Base-by-base conservation (phyloP, 2,888 invertebrate species). In the Neoitamus cyanurus region DNA sequence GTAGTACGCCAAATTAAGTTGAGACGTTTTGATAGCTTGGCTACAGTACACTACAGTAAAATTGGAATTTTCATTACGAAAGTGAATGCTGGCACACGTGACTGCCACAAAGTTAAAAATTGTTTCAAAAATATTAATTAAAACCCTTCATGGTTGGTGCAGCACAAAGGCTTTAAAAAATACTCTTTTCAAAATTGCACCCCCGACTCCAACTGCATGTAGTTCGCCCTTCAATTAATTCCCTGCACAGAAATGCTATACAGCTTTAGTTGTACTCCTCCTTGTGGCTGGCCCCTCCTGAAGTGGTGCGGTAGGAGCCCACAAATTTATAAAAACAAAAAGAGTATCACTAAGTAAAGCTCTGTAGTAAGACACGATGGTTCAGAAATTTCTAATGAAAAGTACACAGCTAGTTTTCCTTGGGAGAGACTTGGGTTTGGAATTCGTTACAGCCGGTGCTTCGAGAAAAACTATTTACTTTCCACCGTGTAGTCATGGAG, bases 361-460 rank as follows among this genome's bases (percentile, higher is more conserved):
- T 25, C 58, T 15, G 20, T 15, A 58, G 58, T 58, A 25, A 25
- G 58, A 15, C 6, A 9, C 58, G 58, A 58, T 25, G 58, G 58
- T 58, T 25, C 58, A 58, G 58, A 58, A 58, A 58, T 58, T 58
- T 58, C 58, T 58, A 58, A 58, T 58, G 58, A 58, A 58, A 58
- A 58, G 58, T 25, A 58, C 58, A 58, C 58, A 58, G 25, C 58
- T 25, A 58, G 58, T 58, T 58, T 58, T 58, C 9, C 25, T 48
- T 48, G 48, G 20, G 9, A 13, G 42, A 42, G 1, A 42, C 42
- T 42, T 42, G 58, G 25, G 58, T 58, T 58, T 25, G 58, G 25
- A 4, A 58, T 15, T 58, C 20, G 58, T 58, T 58, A 25, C 58
- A 58, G 58, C 25, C 58, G 58, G 9, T 25, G 58, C 58, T 58